Evolutionary conservation across 2,797 vertebrate species (phyloP).

Genomic region (Sarcophilus harrisii): DNA sequence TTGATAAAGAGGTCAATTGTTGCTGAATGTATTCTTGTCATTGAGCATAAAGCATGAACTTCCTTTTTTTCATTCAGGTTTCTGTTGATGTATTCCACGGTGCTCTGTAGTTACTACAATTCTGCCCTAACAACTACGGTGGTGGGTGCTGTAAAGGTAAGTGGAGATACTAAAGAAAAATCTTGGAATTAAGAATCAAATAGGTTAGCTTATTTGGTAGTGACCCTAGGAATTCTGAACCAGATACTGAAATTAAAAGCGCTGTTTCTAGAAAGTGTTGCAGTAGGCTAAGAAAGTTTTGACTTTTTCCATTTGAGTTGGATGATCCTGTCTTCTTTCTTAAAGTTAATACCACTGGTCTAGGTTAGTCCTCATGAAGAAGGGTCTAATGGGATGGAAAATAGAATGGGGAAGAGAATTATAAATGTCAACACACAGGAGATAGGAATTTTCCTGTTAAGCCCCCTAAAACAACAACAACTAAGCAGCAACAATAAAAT

Average conservation of each 20-base stretch:
- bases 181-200: not conserved
- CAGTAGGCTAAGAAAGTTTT: not conserved
- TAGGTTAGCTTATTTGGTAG: not conserved
- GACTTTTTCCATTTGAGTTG: not conserved
- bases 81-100: constrained; percentile 93
- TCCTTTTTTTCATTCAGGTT: constrained; percentile 86
- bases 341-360: not conserved
- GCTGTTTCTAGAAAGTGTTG: not conserved
- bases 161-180: constrained; percentile 3
- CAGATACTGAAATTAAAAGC: not conserved
- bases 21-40: rapidly evolving
- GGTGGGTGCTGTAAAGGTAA: constrained; percentile 94
- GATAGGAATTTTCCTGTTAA: not conserved
- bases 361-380: not conserved
- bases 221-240: not conserved
- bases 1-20: rapidly evolving
- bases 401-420: not conserved
- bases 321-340: not conserved
- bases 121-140: constrained; percentile 94
- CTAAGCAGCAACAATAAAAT: not conserved
- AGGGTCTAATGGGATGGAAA: not conserved
- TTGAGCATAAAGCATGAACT: not conserved
- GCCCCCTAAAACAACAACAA: not conserved
- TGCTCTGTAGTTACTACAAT: constrained; percentile 95
- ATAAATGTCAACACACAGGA: not conserved